Evolutionary conservation across 2,888 invertebrate genomes (phyloP), one percentile per base, ranked within the genome.

Genomic region (Leucophenga montana): DNA sequence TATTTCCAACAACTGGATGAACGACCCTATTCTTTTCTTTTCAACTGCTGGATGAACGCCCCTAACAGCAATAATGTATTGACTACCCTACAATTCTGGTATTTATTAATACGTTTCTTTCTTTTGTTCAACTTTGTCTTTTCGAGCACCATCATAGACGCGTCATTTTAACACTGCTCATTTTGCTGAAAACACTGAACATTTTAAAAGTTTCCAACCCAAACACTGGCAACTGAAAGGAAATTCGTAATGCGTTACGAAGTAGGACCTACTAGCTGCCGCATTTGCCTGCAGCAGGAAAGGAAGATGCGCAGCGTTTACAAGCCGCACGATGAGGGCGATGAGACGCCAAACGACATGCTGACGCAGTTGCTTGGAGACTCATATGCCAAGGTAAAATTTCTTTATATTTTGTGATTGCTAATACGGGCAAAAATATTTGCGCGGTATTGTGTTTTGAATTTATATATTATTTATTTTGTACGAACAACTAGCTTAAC

Each of bases 281-380:
- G 87, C 1, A 78, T 87, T 61, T 87, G 87, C 69, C 75, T 87
- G 69, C 81, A 80, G 54, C 79, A 82, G 68, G 79, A 78, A 66
- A 77, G 77, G 39, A 82, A 87, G 11, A 71, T 86, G 59, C 85
- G 87, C 65, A 83, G 83, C 4, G 80, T 87, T 54, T 84, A 85
- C 56, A 80, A 83, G 65, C 75, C 86, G 4, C 76, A 83, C 2
- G 84, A 85, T 14, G 82, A 83, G 31, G 85, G 80, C 14, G 87
- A 86, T 54, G 80, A 86, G 69, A 75, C 87, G 1, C 88, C 87
- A 20, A 82, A 79, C 70, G 80, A 85, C 72, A 87, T 88, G 85
- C 74, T 87, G 3, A 76, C 77, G 65, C 76, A 82, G 48, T 74
- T 88, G 11, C 75, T 87, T 0, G 88, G 88, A 27, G 76, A 84